These are phyloP conservation scores for Cisticola juncidis DNA, from an alignment of 2,113 vertebrate species.

Conservation along the genomic window DNA sequence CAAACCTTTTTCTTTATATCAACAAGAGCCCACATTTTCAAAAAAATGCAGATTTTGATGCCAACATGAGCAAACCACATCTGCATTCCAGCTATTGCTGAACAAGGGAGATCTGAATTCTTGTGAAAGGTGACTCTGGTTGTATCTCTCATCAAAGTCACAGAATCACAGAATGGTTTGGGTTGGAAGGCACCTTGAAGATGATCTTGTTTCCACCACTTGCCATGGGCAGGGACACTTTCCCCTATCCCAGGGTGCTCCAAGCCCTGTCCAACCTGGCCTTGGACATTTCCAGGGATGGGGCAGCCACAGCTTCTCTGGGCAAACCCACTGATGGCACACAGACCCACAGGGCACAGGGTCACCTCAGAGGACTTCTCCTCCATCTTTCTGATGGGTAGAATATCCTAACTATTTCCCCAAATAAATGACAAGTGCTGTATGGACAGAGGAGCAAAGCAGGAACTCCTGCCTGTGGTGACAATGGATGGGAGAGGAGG, in stretches of 20 bases:
- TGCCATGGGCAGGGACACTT: not conserved
- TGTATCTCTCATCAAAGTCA: not conserved
- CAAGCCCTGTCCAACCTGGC: rapidly evolving
- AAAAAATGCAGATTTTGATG: rapidly evolving
- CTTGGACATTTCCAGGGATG: not conserved
- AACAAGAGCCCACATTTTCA: not conserved
- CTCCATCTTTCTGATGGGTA: not conserved
- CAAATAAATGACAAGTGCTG: not conserved
- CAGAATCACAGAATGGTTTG: not conserved
- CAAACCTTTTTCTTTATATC: not conserved
- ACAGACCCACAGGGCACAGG: rapidly evolving
- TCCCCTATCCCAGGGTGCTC: rapidly evolving
- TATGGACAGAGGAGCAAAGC: not conserved
- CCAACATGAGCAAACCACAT: not conserved
- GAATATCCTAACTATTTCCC: not conserved
- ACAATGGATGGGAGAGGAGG: not conserved
- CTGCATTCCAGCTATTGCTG: not conserved
- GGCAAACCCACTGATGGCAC: not conserved
- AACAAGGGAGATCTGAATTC: not conserved
- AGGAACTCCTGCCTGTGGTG: not conserved
- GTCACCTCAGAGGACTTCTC: not conserved
- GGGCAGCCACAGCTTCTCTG: not conserved
- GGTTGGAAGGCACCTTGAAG: not conserved
- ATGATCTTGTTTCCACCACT: rapidly evolving
- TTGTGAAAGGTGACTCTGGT: rapidly evolving